Conservation (phyloP, 2,797 vertebrate genomes). For the Hemibagrus guttatus region DNA sequence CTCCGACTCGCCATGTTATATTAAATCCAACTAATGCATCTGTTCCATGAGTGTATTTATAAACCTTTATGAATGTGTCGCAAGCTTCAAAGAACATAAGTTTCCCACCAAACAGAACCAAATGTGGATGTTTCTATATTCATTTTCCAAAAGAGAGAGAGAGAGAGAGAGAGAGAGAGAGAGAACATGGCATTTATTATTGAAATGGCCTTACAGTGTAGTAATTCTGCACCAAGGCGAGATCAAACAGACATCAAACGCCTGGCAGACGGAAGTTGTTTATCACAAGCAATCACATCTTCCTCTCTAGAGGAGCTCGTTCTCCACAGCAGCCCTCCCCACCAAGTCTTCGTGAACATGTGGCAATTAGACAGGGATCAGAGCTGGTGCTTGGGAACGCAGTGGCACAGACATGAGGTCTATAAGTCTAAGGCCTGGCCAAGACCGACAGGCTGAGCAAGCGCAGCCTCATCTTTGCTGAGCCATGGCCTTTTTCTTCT, state of each 20-base stretch:
- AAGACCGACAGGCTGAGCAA: constrained; percentile 86
- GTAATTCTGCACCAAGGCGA: constrained; percentile 51
- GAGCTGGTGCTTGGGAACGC: constrained; percentile 34
- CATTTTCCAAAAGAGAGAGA: constrained; percentile 25
- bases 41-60: background rate
- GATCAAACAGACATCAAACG: constrained; percentile 58
- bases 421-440: constrained; percentile 14
- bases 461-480: constrained; percentile 73
- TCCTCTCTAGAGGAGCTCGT: constrained; percentile 45
- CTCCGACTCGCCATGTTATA: background rate
- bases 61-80: background rate
- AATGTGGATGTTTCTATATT: constrained; percentile 32
- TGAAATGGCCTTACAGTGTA: constrained; percentile 52
- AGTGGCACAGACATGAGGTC: constrained; percentile 15
- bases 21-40: constrained; percentile 5
- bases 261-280: constrained; percentile 56
- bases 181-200: constrained; percentile 55
- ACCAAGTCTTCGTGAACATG: constrained; percentile 31
- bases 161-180: constrained; percentile 41
- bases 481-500: constrained; percentile 10
- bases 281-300: constrained; percentile 57
- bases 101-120: constrained; percentile 16
- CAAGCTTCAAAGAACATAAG: constrained; percentile 32
- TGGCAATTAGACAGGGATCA: constrained; percentile 44
- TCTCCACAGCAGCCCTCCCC: constrained; percentile 25